Conservation (phyloP, 2,888 invertebrate genomes). For the Hedya salicella region DNA sequence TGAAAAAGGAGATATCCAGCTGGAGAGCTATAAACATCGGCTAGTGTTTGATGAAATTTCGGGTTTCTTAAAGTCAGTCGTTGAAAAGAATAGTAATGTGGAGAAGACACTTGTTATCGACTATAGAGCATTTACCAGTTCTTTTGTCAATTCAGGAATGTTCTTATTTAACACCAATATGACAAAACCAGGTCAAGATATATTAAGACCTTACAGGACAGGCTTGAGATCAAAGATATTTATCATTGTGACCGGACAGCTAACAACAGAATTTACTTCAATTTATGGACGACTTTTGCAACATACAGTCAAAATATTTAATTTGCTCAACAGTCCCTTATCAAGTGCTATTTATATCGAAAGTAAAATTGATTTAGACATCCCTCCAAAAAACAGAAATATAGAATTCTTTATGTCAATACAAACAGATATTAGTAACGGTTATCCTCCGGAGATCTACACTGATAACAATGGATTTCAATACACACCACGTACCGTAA, state of each 20-base stretch:
- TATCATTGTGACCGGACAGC: slow-evolving; percentile 92
- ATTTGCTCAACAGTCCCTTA: slow-evolving; percentile 87
- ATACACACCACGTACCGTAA: slow-evolving; percentile 90
- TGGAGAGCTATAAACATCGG: slow-evolving; percentile 92
- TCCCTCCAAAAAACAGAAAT: slow-evolving; percentile 93
- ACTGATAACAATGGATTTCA: slow-evolving; percentile 97
- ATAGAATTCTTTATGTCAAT: slow-evolving; percentile 96
- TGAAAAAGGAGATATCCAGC: slow-evolving; percentile 91
- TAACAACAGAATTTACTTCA: slow-evolving; percentile 92
- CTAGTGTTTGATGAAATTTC: slow-evolving; percentile 92
- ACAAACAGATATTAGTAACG: slow-evolving; percentile 92
- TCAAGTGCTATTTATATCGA: slow-evolving; percentile 91
- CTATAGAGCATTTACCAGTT: slow-evolving; percentile 94
- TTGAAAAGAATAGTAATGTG: slow-evolving; percentile 80
- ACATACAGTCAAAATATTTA: slow-evolving; percentile 92
- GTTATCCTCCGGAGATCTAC: slow-evolving; percentile 91
- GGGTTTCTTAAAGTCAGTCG: slow-evolving; percentile 92
- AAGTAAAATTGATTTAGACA: slow-evolving; percentile 92
- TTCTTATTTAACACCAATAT: slow-evolving; percentile 97
- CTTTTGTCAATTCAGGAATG: slow-evolving; percentile 95
- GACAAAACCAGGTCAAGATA: slow-evolving; percentile 91
- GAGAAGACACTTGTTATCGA: slow-evolving; percentile 80
- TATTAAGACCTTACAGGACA: slow-evolving; percentile 88
- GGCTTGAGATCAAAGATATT: slow-evolving; percentile 84
- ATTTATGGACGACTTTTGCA: slow-evolving; percentile 90